These are phyloP conservation scores for Nasonia oneida DNA, from an alignment of 2,888 invertebrate genomes.

Conservation along the genomic window DNA sequence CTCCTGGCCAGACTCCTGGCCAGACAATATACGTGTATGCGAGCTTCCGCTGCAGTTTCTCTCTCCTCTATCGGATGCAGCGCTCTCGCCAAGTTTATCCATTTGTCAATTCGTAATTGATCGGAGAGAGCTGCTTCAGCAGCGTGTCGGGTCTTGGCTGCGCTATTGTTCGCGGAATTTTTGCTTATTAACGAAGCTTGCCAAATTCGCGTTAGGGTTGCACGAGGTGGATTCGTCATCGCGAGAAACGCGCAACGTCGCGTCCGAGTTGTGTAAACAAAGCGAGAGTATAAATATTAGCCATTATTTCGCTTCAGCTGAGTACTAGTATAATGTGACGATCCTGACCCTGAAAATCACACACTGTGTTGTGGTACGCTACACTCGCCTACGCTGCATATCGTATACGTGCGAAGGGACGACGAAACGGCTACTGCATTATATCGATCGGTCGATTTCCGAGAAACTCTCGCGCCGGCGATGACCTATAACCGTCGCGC, in stretches of 20 bases:
- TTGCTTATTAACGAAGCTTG: not conserved
- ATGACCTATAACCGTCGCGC: not conserved
- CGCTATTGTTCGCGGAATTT: conserved; percentile 1
- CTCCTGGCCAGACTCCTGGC: not conserved
- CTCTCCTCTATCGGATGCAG: not conserved
- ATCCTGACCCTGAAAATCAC: not conserved
- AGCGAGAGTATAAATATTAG: not conserved
- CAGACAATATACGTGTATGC: not conserved
- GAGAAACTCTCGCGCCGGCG: not conserved
- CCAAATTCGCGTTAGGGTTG: not conserved
- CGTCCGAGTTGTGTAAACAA: not conserved
- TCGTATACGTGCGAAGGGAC: not conserved
- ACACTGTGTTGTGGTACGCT: no score
- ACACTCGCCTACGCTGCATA: not conserved
- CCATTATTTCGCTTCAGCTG: not conserved
- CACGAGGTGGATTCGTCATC: not conserved
- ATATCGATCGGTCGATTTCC: not conserved
- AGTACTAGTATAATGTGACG: not conserved
- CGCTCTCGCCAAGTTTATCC: not conserved
- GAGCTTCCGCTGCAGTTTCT: not conserved
- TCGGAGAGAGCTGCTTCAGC: not conserved
- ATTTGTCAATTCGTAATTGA: conserved; percentile 34
- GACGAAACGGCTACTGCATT: not conserved
- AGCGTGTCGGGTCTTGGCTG: not conserved
- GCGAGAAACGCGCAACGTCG: not conserved